These are phyloP conservation scores for Latheticus oryzae DNA, from an alignment of 2,888 invertebrate species.

Conservation along the genomic window DNA sequence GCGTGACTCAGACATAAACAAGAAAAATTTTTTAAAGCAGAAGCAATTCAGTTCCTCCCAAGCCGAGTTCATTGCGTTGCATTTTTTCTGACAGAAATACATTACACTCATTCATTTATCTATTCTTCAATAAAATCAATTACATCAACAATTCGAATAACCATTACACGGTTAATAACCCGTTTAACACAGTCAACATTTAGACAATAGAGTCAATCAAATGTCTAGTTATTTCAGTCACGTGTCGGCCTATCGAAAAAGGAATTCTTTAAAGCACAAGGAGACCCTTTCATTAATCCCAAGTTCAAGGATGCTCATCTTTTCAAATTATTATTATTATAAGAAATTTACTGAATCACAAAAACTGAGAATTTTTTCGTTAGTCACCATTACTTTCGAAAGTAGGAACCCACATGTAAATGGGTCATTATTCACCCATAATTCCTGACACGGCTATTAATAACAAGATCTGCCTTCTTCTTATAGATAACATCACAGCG, in stretches of 20 bases:
- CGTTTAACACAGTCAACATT: slow-evolving; percentile 17
- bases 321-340: slow-evolving; percentile 15
- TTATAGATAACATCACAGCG: slow-evolving; percentile 30
- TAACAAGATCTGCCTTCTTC: slow-evolving; percentile 16
- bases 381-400: background rate
- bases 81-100: too few species aligned
- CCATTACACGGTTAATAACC: slow-evolving; percentile 26
- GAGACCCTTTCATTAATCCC: slow-evolving; percentile 35
- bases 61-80: too few species aligned
- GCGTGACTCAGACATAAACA: too few species aligned
- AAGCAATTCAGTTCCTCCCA: too few species aligned
- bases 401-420: slow-evolving; percentile 12
- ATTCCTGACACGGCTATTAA: slow-evolving; percentile 21
- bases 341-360: slow-evolving; percentile 8
- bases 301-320: slow-evolving; percentile 32
- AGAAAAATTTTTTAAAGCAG: too few species aligned
- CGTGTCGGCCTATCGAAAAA: slow-evolving; percentile 26
- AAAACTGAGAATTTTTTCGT: slow-evolving; percentile 13
- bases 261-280: slow-evolving; percentile 24
- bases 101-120: too few species aligned
- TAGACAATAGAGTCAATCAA: slow-evolving; percentile 29
- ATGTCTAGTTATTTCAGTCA: slow-evolving; percentile 28
- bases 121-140: too few species aligned
- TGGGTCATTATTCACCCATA: slow-evolving; percentile 31
- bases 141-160: slow-evolving; percentile 12